phyloP scores from a whole-genome alignment of 2,797 vertebrate genomes.

The Coracias cyanogaster region DNA sequence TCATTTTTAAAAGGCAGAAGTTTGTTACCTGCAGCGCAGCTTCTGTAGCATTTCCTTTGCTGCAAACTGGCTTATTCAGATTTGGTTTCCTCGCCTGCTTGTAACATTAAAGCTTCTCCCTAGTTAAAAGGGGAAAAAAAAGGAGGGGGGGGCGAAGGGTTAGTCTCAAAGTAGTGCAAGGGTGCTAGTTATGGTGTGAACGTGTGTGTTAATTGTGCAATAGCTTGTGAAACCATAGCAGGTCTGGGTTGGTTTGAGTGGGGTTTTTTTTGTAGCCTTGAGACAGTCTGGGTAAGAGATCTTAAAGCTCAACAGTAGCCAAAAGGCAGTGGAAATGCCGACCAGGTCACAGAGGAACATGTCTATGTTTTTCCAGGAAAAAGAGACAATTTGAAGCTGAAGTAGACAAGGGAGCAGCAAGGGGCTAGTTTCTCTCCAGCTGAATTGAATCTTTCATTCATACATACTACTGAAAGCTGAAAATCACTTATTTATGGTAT shows the following conservation, averaged over 20 bases:
- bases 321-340: neutral
- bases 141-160: neutral
- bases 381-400: neutral
- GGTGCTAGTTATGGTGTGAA: neutral
- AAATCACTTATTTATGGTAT: neutral
- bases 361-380: neutral
- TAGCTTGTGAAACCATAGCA: constrained; percentile 18
- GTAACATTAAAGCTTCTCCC: neutral
- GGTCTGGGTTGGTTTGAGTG: neutral
- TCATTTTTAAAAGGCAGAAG: neutral
- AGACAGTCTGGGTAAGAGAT: constrained; percentile 22
- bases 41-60: constrained; percentile 9
- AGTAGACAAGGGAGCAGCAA: neutral
- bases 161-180: constrained; percentile 18
- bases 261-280: neutral
- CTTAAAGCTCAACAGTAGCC: neutral
- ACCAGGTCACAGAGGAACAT: neutral
- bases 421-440: neutral
- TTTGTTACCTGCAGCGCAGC: neutral
- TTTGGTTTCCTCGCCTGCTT: neutral
- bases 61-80: neutral
- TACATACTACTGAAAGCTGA: neutral
- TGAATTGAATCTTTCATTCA: neutral
- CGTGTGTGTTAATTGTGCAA: neutral
- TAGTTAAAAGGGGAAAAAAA: neutral